phyloP scores from a whole-genome alignment of 53 echinoderm and acorn worm species.

The Holothuria scabra region DNA sequence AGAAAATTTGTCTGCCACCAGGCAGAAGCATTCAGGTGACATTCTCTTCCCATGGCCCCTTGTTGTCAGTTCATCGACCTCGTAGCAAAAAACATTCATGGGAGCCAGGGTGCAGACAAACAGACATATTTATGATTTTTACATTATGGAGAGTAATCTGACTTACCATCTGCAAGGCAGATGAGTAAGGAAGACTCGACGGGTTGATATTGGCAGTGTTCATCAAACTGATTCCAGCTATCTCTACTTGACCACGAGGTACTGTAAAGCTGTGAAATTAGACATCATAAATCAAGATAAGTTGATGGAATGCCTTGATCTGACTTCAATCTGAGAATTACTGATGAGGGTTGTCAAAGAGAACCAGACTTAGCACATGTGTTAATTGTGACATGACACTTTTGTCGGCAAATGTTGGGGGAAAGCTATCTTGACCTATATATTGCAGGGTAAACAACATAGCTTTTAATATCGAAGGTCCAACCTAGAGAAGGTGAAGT shows the following conservation, averaged over 20 bases:
- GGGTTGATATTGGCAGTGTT: conserved; percentile 91
- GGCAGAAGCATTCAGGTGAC: no score
- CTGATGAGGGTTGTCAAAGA: no score
- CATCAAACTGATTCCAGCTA: conserved; percentile 92
- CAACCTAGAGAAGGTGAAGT: background rate
- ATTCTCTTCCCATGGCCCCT: no score
- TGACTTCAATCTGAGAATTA: no score
- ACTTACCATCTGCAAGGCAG: conserved; percentile 96
- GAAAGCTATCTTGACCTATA: no score
- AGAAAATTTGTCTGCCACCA: no score
- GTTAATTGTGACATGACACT: no score
- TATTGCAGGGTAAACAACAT: background rate
- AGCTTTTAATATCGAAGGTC: background rate
- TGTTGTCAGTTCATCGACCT: no score
- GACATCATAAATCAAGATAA: background rate
- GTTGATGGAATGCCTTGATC: background rate
- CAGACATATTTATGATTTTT: conserved; percentile 17
- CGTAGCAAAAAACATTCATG: background rate
- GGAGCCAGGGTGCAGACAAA: background rate
- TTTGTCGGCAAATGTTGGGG: no score
- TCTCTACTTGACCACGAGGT: conserved; percentile 79
- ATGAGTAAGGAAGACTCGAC: conserved; percentile 86
- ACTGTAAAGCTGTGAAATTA: conserved; percentile 71
- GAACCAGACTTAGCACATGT: no score
- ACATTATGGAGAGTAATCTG: background rate